These are phyloP conservation scores for Ammodytes marinus DNA, from an alignment of 2,113 vertebrate genomes.

Conservation along the genomic window DNA sequence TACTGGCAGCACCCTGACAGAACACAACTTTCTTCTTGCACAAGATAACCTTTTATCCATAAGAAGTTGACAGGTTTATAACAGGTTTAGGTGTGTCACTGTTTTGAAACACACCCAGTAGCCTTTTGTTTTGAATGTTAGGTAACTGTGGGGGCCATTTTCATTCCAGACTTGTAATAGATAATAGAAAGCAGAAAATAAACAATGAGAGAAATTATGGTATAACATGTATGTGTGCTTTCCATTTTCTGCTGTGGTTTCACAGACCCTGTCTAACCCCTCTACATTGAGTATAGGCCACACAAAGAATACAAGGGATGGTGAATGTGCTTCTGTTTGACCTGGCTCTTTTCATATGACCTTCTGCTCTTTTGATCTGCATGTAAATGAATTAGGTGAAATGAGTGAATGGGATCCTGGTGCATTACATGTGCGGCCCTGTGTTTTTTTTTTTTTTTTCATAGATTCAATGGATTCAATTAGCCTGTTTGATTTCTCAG, in stretches of 20 bases:
- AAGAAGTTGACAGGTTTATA: neutral
- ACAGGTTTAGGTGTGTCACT: neutral
- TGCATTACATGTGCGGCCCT: conserved; percentile 59
- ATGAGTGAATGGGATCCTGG: conserved; percentile 54
- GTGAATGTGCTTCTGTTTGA: conserved; percentile 55
- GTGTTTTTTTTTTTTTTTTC: conserved; percentile 22
- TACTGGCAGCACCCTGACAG: neutral
- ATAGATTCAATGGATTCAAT: conserved; percentile 72
- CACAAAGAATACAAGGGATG: neutral
- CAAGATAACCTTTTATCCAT: neutral
- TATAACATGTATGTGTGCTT: neutral
- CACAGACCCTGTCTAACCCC: conserved; percentile 24
- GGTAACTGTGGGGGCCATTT: neutral
- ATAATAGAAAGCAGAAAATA: neutral
- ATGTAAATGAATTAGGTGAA: conserved; percentile 74
- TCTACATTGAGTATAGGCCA: neutral
- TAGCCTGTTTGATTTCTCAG: conserved; percentile 61
- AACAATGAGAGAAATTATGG: neutral
- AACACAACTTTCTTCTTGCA: neutral
- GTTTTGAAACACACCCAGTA: neutral
- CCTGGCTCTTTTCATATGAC: conserved; percentile 47
- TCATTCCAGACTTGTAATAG: neutral
- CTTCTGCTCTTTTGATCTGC: conserved; percentile 64
- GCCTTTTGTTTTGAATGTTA: neutral
- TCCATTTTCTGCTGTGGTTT: conserved; percentile 9